These are phyloP conservation scores for Pipistrellus pipistrellus DNA, from an alignment of 2,797 vertebrate species.

Conservation along the genomic window DNA sequence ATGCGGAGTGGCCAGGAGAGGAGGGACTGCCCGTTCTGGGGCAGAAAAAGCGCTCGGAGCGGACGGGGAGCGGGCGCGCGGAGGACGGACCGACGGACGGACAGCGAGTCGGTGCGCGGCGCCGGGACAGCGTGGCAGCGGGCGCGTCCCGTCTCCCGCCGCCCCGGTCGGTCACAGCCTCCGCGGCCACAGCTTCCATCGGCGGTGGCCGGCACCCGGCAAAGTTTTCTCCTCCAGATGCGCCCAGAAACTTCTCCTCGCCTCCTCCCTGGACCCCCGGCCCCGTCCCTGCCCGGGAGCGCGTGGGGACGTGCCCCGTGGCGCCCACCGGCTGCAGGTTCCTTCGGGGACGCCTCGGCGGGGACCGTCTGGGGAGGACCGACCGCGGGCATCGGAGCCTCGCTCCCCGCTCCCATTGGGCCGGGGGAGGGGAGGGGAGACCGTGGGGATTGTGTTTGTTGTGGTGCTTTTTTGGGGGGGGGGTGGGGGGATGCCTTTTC, in stretches of 20 bases:
- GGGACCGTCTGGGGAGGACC: not conserved
- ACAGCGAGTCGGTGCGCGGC: rapidly evolving
- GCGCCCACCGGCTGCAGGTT: conserved; percentile 77
- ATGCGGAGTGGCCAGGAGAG: not conserved
- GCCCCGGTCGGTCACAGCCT: not conserved
- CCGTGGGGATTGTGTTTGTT: not conserved
- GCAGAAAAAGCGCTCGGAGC: not conserved
- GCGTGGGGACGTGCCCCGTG: not conserved
- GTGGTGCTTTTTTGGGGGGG: not conserved
- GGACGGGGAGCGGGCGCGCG: rapidly evolving
- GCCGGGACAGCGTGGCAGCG: not conserved
- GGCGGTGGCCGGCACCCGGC: not conserved
- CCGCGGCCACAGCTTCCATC: not conserved
- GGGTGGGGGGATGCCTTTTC: not conserved
- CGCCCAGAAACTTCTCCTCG: not conserved
- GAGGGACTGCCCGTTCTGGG: rapidly evolving
- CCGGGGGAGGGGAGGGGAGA: not conserved
- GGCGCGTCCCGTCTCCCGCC: not conserved
- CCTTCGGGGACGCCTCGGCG: not conserved
- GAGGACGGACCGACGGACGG: too few relatives aligned
- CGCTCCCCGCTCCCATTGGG: not conserved
- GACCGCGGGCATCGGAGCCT: not conserved
- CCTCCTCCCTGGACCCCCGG: too few relatives aligned
- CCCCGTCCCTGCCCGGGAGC: not conserved
- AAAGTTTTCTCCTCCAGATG: not conserved